Conservation (phyloP, 2,113 vertebrate species). For the Sarotherodon lohbergeri region DNA sequence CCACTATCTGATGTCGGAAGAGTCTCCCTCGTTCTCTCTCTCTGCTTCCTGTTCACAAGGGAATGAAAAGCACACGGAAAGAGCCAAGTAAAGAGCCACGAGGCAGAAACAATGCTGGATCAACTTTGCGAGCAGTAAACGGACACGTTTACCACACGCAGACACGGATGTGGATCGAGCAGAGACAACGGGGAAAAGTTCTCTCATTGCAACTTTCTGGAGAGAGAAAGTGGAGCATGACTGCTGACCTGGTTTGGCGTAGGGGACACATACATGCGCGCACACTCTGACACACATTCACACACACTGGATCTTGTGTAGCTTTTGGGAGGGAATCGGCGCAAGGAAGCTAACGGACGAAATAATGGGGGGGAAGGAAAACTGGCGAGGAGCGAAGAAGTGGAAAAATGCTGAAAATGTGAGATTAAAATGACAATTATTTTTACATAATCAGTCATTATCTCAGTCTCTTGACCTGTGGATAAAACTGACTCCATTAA, state of each 20-base stretch:
- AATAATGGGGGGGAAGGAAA: not conserved
- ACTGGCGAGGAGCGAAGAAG: not conserved
- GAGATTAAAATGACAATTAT: slow-evolving; percentile 45
- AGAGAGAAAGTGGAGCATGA: slow-evolving; percentile 39
- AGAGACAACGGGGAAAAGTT: not conserved
- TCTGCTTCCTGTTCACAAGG: not conserved
- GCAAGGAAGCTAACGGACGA: not conserved
- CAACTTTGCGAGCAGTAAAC: not conserved
- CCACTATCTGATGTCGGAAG: not conserved
- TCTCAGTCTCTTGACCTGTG: slow-evolving; percentile 24
- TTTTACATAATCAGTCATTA: slow-evolving; percentile 47
- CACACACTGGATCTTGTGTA: not conserved
- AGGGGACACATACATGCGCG: not conserved
- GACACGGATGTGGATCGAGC: not conserved
- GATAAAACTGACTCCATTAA: slow-evolving; percentile 13
- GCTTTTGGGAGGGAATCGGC: not conserved
- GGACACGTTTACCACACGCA: not conserved
- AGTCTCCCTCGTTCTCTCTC: slow-evolving; percentile 1
- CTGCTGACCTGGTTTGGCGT: slow-evolving; percentile 35
- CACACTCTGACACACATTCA: slow-evolving; percentile 4
- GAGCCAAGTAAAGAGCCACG: not conserved
- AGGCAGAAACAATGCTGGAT: not conserved
- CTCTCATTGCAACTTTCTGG: slow-evolving; percentile 11
- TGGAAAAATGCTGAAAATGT: not conserved
- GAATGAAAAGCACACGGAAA: slow-evolving; percentile 36